phyloP scores from a whole-genome alignment of 2,888 invertebrate genomes.

The Latrodectus hesperus region DNA sequence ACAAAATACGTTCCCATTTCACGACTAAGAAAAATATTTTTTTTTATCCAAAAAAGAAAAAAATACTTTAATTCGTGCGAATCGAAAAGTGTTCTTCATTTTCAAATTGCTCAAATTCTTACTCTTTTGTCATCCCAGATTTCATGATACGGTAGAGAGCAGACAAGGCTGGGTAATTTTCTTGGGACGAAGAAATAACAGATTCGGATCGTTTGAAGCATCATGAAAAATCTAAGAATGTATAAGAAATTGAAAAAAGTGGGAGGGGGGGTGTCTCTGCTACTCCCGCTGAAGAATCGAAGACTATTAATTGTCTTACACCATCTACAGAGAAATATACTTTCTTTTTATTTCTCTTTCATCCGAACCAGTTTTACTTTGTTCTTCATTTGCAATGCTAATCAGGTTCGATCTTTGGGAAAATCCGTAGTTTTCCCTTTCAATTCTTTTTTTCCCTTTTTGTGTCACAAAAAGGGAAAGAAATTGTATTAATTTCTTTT shows the following conservation, averaged over 20 bases:
- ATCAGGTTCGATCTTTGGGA: conserved; percentile 50
- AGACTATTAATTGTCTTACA: conserved; percentile 54
- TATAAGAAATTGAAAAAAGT: conserved; percentile 14
- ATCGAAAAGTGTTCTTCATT: neutral
- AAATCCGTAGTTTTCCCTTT: conserved; percentile 29
- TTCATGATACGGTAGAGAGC: neutral
- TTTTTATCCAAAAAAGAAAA: no score
- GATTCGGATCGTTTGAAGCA: conserved; percentile 27
- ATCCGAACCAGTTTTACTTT: conserved; percentile 37
- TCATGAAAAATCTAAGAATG: conserved; percentile 24
- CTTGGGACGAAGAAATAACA: conserved; percentile 10
- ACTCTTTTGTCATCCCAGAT: conserved; percentile 3
- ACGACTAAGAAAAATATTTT: no score
- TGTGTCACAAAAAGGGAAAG: conserved; percentile 28
- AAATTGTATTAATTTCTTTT: conserved; percentile 57
- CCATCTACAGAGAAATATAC: conserved; percentile 24
- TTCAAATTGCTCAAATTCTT: conserved; percentile 1
- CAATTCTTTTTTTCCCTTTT: conserved; percentile 24
- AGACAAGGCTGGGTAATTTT: conserved; percentile 11
- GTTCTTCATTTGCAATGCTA: conserved; percentile 58
- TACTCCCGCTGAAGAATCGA: conserved; percentile 24
- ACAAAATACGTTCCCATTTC: neutral
- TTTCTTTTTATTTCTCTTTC: conserved; percentile 20
- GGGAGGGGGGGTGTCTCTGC: neutral
- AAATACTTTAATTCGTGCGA: no score